These are phyloP conservation scores for Acrocera orbiculus DNA, from an alignment of 2,888 invertebrate species.

Conservation along the genomic window DNA sequence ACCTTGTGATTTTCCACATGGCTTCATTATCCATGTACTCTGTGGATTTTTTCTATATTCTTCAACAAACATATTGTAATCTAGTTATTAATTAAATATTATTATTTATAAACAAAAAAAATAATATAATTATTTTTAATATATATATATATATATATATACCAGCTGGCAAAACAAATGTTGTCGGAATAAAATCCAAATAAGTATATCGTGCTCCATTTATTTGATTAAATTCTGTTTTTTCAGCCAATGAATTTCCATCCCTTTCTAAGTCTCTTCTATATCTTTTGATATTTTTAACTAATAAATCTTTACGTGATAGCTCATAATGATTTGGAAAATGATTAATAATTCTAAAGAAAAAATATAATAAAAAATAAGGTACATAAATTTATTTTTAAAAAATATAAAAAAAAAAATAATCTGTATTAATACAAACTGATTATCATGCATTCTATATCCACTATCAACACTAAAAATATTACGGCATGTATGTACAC, in stretches of 20 bases:
- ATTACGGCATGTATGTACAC: conserved; percentile 74
- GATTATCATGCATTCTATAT: conserved; percentile 81
- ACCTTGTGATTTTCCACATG: conserved; percentile 86
- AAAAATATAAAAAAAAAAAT: neutral
- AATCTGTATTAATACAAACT: conserved; percentile 37
- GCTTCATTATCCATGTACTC: conserved; percentile 96
- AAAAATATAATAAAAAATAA: conserved; percentile 1
- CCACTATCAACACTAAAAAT: conserved; percentile 85
- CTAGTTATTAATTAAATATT: conserved; percentile 33
- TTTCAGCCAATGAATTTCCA: conserved; percentile 69
- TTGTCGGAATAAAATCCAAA: conserved; percentile 83
- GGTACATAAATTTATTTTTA: neutral
- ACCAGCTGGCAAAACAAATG: conserved; percentile 77
- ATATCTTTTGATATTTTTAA: conserved; percentile 90
- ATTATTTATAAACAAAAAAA: too few relatives aligned
- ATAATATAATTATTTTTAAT: neutral
- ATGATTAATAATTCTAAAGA: conserved; percentile 69
- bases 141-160: conserved; percentile 1
- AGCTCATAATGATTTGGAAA: conserved; percentile 93
- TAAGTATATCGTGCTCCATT: conserved; percentile 60
- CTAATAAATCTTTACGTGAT: conserved; percentile 86
- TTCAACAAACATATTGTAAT: conserved; percentile 94
- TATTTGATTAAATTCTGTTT: conserved; percentile 34
- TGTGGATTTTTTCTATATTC: conserved; percentile 87
- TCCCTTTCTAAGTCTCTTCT: conserved; percentile 83